A percentile compares a stretch with the other conserved stretches of the same genome.
Evolutionary conservation across 1,140 invertebrate species (phyloP).

Genomic region (Cydia amplana): DNA sequence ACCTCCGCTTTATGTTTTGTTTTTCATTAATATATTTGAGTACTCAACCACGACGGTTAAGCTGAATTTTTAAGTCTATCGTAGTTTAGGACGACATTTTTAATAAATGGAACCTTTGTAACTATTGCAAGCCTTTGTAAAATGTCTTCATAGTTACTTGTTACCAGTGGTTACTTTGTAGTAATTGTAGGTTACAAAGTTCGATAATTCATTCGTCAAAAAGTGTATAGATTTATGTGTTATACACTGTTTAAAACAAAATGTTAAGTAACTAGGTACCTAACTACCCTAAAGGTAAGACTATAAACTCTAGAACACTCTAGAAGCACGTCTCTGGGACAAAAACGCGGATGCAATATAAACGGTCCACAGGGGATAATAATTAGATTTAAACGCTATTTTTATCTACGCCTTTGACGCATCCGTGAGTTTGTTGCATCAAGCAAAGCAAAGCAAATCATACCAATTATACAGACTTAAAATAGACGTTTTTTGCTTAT

Average conservation of each 20-base stretch:
- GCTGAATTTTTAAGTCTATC: background rate
- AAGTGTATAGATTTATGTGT: no score
- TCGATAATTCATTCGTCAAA: no score
- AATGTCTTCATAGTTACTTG: no score
- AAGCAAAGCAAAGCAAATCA: constrained; percentile 12
- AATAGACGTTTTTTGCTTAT: constrained; percentile 22
- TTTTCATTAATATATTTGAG: constrained; percentile 2
- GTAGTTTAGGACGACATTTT: background rate
- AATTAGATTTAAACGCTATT: constrained; percentile 24
- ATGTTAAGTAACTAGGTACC: no score
- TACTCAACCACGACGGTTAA: background rate
- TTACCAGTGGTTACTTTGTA: no score
- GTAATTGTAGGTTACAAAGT: no score
- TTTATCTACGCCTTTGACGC: constrained; percentile 17
- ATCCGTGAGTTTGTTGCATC: constrained; percentile 8
- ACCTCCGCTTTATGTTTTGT: background rate
- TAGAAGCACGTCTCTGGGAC: constrained; percentile 34
- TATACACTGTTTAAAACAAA: no score
- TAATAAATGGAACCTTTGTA: no score
- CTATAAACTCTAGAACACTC: background rate
- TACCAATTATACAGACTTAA: constrained; percentile 8
- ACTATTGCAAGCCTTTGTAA: no score
- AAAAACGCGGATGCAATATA: constrained; percentile 55
- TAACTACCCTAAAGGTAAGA: background rate
- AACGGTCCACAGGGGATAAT: constrained; percentile 39